Base-by-base conservation (phyloP, 2,113 vertebrate genomes). In the Ameiurus melas region DNA sequence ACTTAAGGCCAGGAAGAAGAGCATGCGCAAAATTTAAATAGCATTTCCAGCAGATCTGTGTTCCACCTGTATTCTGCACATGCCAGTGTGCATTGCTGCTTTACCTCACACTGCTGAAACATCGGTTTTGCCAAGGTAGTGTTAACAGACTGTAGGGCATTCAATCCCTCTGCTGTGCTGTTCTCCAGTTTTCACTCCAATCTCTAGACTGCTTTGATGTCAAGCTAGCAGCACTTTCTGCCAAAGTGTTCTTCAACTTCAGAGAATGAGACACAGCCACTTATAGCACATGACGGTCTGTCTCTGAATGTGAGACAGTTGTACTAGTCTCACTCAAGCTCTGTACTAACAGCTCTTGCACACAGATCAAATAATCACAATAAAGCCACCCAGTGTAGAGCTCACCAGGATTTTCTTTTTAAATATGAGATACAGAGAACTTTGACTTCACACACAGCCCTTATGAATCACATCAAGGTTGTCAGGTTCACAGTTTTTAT, bases 381-480 rank as follows among this genome's bases (percentile, higher is more conserved):
- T 78, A 22, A 78, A 4, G 27, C 20, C 71, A 47, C 25, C 27
- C 43, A 78, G 12, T 27, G 43, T n/a, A 16, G 5, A 78, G 12
- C n/a, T 16, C 12, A 53, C 16, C 75, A 78, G 43, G 6, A 75
- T 43, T 75, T 22, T 20, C 9, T 75, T 22, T 22, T 12, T 12
- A 75, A 39, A 43, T 4, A 20, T 12, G 39, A 25, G 20, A n/a
- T 78, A 16, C 25, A 14, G 43, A 51, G 4, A n/a, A 47, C 75
- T 78, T 13, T 13, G 39, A 77, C 73, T 47, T 47, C 39, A 77
- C 20, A 51, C 75, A 78, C 75, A 78, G 43, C 25, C 43, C 75
- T 16, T 78, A 13, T 78, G 75, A 78, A 47, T 78, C 75, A 78
- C 13, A 53, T 17, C 25, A 78, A 51, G 75, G 75, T 78, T 78